phyloP scores from a whole-genome alignment of 2,113 vertebrate species.

The Phylloscopus whistleri region DNA sequence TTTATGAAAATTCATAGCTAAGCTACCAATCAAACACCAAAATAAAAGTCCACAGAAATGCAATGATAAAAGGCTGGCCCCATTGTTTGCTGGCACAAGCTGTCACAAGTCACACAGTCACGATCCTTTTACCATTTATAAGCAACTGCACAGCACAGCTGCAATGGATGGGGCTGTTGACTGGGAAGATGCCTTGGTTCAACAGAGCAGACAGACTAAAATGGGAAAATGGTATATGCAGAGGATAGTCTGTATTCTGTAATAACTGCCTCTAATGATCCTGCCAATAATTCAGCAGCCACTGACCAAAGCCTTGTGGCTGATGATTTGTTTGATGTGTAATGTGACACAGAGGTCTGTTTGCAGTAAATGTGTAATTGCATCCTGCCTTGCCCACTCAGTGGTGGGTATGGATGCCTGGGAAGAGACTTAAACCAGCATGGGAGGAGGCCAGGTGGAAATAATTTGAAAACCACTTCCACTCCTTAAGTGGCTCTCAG shows the following conservation, averaged over 20 bases:
- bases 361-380: not conserved
- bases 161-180: not conserved
- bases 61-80: not conserved
- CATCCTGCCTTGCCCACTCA: not conserved
- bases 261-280: not conserved
- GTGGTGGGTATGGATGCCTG: fast-evolving
- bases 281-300: not conserved
- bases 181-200: not conserved
- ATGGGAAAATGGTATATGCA: not conserved
- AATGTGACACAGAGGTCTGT: fast-evolving
- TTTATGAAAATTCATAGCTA: not conserved
- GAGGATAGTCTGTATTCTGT: fast-evolving
- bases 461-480: not conserved
- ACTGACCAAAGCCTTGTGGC: not conserved
- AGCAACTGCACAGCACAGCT: not conserved
- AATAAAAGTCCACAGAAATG: not conserved
- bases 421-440: not conserved
- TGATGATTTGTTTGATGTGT: not conserved
- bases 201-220: not conserved
- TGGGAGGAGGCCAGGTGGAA: not conserved
- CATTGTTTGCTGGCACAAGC: not conserved
- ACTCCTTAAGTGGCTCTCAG: not conserved
- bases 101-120: not conserved
- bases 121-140: not conserved
- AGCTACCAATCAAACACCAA: not conserved